Conservation (phyloP, 1,140 invertebrate genomes). For the Drosophila grimshawi region DNA sequence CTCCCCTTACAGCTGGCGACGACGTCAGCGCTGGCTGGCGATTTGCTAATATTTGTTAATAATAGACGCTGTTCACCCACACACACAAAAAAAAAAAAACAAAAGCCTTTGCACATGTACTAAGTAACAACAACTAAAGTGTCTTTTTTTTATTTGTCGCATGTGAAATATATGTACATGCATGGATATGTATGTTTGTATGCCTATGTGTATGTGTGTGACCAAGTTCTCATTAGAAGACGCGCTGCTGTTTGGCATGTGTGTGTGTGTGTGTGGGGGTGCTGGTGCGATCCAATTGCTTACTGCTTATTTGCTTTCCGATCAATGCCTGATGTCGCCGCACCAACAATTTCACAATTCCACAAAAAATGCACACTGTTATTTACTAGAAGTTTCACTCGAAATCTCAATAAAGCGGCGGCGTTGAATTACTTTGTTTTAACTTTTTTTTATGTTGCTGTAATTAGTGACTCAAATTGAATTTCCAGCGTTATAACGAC, state of each 20-base stretch:
- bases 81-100: conserved; percentile 22
- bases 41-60: conserved; percentile 40
- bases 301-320: conserved; percentile 55
- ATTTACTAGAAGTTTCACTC: conserved; percentile 44
- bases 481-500: conserved; percentile 24
- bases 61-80: conserved; percentile 30
- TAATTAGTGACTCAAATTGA: conserved; percentile 1
- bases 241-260: conserved; percentile 35
- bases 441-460: conserved; percentile 7
- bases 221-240: conserved; percentile 43
- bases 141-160: conserved; percentile 15
- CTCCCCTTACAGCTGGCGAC: conserved; percentile 34
- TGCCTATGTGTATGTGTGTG: conserved; percentile 11
- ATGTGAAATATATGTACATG: conserved; percentile 21
- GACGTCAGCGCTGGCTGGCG: conserved; percentile 28
- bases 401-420: conserved; percentile 14
- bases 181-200: not conserved
- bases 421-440: not conserved
- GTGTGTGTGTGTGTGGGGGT: conserved; percentile 26
- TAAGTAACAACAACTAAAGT: conserved; percentile 10
- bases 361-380: conserved; percentile 40
- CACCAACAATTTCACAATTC: conserved; percentile 46
- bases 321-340: conserved; percentile 20
- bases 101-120: not conserved
- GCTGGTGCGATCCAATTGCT: conserved; percentile 34